These are phyloP conservation scores for Odontocolon sp. DNA, from an alignment of 2,888 invertebrate genomes.

Conservation along the genomic window DNA sequence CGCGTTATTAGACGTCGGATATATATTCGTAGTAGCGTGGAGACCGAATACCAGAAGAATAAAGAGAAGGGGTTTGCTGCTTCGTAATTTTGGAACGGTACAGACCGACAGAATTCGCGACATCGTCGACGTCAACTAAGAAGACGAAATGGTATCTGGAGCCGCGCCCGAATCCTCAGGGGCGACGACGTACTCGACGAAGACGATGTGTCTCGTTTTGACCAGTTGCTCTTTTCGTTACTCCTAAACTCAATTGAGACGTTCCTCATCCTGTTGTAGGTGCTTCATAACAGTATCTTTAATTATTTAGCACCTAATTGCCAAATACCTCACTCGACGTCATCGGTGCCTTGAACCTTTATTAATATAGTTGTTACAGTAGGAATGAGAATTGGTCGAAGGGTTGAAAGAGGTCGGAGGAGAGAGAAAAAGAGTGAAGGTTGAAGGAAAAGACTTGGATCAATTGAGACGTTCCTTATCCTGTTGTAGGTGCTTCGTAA, in stretches of 20 bases:
- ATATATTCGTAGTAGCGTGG: background rate
- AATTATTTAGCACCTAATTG: slow-evolving; percentile 3
- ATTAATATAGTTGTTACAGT: background rate
- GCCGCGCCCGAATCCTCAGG: slow-evolving; percentile 1
- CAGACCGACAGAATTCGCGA: slow-evolving; percentile 10
- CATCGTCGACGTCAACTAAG: slow-evolving; percentile 5
- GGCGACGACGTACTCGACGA: background rate
- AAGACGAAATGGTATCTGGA: slow-evolving; percentile 13
- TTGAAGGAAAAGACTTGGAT: background rate
- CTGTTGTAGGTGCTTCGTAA: too few species aligned
- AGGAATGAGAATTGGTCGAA: too few species aligned
- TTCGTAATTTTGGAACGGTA: slow-evolving; percentile 15
- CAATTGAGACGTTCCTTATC: too few species aligned
- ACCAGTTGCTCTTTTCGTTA: slow-evolving; percentile 12
- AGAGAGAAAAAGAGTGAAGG: too few species aligned
- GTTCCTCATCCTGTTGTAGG: too few species aligned
- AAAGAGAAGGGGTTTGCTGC: background rate
- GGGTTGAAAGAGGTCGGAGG: too few species aligned
- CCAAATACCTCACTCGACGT: too few species aligned
- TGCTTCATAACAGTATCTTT: too few species aligned
- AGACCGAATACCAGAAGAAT: background rate
- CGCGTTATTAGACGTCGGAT: background rate
- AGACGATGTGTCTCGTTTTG: background rate
- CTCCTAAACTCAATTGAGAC: slow-evolving; percentile 9
- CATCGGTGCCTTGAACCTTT: too few species aligned